phyloP scores from a whole-genome alignment of 2,888 invertebrate species.

The Andrena chrysosceles region DNA sequence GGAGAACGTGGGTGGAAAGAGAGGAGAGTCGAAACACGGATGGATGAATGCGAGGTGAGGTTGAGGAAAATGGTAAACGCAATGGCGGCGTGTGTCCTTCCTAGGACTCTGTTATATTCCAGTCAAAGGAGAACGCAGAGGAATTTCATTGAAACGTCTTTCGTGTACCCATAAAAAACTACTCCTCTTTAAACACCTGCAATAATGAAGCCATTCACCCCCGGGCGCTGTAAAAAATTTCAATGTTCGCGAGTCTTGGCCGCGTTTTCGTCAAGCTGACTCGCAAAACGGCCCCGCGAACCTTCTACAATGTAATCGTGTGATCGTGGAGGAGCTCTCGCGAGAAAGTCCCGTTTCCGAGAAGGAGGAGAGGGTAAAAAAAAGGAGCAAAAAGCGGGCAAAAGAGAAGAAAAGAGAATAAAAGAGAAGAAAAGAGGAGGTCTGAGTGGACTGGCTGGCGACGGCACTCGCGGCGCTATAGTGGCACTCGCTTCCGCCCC shows the following conservation, averaged over 20 bases:
- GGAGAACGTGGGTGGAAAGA: neutral
- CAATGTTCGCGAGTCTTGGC: neutral
- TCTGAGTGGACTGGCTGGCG: constrained; percentile 70
- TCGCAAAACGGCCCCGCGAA: constrained; percentile 43
- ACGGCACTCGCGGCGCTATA: constrained; percentile 67
- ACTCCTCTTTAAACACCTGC: neutral
- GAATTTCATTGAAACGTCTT: no score
- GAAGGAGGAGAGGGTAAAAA: constrained; percentile 1
- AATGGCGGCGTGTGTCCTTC: neutral
- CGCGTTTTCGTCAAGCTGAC: constrained; percentile 6
- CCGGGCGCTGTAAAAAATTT: neutral
- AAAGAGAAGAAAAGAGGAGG: constrained; percentile 56
- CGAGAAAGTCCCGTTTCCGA: constrained; percentile 36
- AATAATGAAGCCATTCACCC: constrained; percentile 4
- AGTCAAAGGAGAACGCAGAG: neutral
- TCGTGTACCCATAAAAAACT: neutral
- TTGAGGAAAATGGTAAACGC: neutral
- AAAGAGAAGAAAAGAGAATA: constrained; percentile 19
- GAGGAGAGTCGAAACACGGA: neutral
- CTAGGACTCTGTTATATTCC: neutral
- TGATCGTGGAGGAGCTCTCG: constrained; percentile 54
- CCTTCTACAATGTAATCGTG: constrained; percentile 64
- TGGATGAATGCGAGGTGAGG: neutral
- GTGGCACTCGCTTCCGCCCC: constrained; percentile 67
- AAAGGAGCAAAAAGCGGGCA: constrained; percentile 19